Evolutionary conservation across 53 echinoderm and acorn worm species (phyloP).

Genomic region (Zoroaster sp.): DNA sequence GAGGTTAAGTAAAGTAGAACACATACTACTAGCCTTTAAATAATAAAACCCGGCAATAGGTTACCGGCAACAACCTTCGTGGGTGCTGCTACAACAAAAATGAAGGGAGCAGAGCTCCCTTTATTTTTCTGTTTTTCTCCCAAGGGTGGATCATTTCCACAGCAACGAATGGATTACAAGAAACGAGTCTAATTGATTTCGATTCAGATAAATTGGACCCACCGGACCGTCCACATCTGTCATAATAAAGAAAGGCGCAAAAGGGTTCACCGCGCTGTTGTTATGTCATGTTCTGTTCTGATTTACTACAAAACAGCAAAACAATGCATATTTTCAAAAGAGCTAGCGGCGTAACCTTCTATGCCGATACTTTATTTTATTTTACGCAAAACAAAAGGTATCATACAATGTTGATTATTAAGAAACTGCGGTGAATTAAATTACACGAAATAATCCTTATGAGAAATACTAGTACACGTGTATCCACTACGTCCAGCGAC

Average conservation of each 20-base stretch:
- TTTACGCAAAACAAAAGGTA: not conserved
- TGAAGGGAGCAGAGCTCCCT: not conserved
- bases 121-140: not conserved
- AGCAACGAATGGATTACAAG: not conserved
- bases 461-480: too few relatives aligned
- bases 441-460: not conserved
- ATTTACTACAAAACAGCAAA: not conserved
- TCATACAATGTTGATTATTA: not conserved
- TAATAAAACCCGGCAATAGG: not conserved
- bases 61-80: not conserved
- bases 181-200: slow-evolving; percentile 30
- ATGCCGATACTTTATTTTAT: not conserved
- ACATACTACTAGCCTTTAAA: not conserved
- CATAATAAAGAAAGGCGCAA: slow-evolving; percentile 13
- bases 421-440: not conserved
- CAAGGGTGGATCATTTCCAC: not conserved
- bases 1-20: not conserved
- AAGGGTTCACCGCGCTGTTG: not conserved
- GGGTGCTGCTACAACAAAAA: not conserved
- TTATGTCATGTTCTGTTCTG: not conserved
- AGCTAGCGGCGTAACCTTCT: too few relatives aligned
- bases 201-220: not conserved
- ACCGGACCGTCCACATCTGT: slow-evolving; percentile 22
- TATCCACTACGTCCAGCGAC: too few relatives aligned
- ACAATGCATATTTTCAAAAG: not conserved